phyloP scores from a whole-genome alignment of 2,113 vertebrate genomes.

The Microcebus ravelobensis region DNA sequence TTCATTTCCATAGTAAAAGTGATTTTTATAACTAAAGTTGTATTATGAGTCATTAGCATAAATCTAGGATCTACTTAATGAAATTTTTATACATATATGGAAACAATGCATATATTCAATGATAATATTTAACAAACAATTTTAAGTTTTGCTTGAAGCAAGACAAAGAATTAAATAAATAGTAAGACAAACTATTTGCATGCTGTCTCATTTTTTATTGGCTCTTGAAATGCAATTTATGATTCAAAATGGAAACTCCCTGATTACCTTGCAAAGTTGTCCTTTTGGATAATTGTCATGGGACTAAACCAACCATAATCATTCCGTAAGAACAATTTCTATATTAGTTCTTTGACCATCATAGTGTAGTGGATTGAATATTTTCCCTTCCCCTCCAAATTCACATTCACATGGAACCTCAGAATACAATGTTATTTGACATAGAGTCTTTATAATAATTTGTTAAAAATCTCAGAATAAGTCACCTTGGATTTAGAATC shows the following conservation, averaged over 20 bases:
- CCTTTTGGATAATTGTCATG: background rate
- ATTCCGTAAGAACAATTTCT: background rate
- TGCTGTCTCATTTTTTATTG: background rate
- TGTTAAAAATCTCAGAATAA: background rate
- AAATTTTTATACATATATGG: background rate
- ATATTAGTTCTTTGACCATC: background rate
- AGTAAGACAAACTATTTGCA: background rate
- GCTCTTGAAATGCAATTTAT: background rate
- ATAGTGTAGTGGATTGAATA: background rate
- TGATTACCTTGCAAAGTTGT: background rate
- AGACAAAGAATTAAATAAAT: conserved; percentile 31
- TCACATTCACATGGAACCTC: background rate
- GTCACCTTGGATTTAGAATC: background rate
- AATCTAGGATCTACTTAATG: conserved; percentile 7
- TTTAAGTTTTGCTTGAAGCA: background rate
- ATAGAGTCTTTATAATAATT: background rate
- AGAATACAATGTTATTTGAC: background rate
- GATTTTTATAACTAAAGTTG: background rate
- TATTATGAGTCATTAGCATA: background rate
- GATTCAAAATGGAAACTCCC: background rate
- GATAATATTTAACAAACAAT: background rate
- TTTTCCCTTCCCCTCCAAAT: background rate
- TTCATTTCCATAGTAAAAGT: conserved; percentile 3
- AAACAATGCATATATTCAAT: background rate
- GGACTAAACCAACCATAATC: background rate